Percentiles rank a stretch among this genome's conserved stretches.
Conservation (phyloP, 2,888 invertebrate genomes). For the Sinodicranocentrus sp. region DNA sequence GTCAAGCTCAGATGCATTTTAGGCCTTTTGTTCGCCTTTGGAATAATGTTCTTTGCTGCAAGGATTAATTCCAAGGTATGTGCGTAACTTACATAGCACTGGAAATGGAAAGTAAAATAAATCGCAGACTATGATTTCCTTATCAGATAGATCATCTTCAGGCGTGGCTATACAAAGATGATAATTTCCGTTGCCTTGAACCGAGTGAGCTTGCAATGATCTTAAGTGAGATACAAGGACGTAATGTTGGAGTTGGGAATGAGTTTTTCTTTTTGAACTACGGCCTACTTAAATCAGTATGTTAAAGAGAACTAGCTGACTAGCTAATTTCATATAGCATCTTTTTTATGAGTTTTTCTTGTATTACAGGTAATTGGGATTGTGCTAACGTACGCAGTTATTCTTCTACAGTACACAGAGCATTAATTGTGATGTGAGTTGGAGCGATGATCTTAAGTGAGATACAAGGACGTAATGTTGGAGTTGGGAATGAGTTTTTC, state of each 20-base stretch:
- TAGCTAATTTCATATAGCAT: too few relatives aligned
- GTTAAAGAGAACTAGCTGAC: neutral
- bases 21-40: neutral
- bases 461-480: neutral
- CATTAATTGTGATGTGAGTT: too few relatives aligned
- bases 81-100: neutral
- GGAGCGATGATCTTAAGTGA: neutral
- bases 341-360: too few relatives aligned
- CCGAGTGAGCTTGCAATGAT: neutral
- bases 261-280: constrained; percentile 1
- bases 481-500: constrained; percentile 1
- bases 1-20: neutral
- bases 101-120: neutral
- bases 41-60: neutral
- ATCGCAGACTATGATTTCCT: too few relatives aligned
- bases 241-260: neutral
- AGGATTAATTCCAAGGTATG: constrained; percentile 1
- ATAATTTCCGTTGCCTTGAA: constrained; percentile 1
- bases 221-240: constrained; percentile 3
- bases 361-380: neutral
- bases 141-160: neutral
- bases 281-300: neutral
- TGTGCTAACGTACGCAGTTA: neutral
- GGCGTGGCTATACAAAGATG: neutral
- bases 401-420: neutral